Conservation (phyloP, 2,113 vertebrate species). For the Campylorhamphus procurvoides region DNA sequence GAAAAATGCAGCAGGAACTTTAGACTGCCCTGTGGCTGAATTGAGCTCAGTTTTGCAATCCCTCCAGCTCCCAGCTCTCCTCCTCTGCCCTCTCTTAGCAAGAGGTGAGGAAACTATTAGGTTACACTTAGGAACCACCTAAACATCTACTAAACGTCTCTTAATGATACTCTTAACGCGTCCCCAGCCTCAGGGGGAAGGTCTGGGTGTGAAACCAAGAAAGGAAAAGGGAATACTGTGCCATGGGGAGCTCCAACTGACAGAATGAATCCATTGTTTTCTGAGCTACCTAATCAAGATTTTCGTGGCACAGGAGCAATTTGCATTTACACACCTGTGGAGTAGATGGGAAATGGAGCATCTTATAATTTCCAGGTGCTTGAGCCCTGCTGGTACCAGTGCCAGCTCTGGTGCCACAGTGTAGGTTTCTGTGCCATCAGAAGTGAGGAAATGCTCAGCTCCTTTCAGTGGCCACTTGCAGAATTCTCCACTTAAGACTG, state of each 20-base stretch:
- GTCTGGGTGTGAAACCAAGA: neutral
- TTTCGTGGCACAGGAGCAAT: neutral
- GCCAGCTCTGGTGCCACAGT: neutral
- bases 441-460: neutral
- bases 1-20: constrained; percentile 35
- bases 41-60: neutral
- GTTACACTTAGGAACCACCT: neutral
- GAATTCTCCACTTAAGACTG: neutral
- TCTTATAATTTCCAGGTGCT: neutral
- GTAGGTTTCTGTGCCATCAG: neutral
- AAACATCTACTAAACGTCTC: neutral
- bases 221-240: neutral
- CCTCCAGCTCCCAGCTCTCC: neutral
- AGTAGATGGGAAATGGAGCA: neutral
- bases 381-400: neutral
- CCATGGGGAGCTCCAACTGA: neutral
- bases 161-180: neutral
- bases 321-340: neutral
- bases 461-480: neutral
- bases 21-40: neutral
- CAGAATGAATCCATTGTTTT: neutral
- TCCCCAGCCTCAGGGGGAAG: neutral
- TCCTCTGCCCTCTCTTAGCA: neutral
- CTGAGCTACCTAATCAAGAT: neutral
- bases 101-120: neutral